Conservation (phyloP, 2,113 vertebrate species). For the Caretta caretta region DNA sequence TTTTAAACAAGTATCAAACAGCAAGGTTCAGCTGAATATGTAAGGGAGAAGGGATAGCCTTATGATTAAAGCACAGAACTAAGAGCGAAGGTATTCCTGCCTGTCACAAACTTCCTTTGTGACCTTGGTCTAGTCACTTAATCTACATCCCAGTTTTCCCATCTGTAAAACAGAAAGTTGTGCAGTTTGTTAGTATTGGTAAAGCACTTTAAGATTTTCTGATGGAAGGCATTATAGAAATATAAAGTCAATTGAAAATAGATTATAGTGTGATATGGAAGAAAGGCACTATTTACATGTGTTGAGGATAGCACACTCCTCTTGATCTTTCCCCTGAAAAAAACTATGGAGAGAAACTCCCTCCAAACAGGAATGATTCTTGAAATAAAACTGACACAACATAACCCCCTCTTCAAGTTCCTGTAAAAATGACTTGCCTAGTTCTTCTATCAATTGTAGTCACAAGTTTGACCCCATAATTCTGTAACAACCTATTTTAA, state of each 20-base stretch:
- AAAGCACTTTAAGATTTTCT: slow-evolving; percentile 15
- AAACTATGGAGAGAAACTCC: neutral
- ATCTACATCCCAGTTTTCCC: neutral
- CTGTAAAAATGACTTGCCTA: neutral
- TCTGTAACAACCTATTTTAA: neutral
- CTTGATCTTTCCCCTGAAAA: neutral
- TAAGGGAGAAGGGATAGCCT: neutral
- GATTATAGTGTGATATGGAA: neutral
- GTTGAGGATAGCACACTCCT: neutral
- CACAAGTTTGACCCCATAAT: neutral
- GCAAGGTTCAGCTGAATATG: neutral
- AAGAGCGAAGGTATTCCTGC: neutral
- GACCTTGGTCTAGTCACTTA: neutral
- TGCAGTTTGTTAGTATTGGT: neutral
- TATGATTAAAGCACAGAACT: neutral
- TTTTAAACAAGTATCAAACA: neutral
- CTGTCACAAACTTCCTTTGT: neutral
- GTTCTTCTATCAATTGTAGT: neutral
- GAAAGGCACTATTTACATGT: neutral
- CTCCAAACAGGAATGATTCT: neutral
- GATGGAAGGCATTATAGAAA: neutral
- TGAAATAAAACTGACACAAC: neutral
- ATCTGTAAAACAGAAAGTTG: neutral
- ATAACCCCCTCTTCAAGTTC: neutral
- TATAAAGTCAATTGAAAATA: neutral